Conservation (phyloP, 2,113 vertebrate species). For the Corythornis madagascariensis region DNA sequence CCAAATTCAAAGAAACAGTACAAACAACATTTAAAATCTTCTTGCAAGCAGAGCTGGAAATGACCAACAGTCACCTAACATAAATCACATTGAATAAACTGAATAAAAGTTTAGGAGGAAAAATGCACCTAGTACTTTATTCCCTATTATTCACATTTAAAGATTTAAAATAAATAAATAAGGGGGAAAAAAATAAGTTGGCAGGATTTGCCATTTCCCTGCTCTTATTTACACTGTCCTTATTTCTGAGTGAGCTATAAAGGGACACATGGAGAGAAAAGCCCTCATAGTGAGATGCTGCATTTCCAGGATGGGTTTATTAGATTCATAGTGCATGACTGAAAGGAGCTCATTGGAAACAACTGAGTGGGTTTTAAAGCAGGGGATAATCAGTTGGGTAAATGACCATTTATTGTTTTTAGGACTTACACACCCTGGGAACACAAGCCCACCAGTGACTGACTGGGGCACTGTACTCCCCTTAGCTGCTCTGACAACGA, state of each 20-base stretch:
- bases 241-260: neutral
- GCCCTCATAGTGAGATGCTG: neutral
- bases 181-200: neutral
- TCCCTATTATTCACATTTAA: neutral
- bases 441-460: neutral
- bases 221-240: neutral
- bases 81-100: neutral
- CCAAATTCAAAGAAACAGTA: neutral
- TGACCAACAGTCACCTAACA: neutral
- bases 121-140: neutral
- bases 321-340: neutral
- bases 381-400: constrained; percentile 26
- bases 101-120: neutral
- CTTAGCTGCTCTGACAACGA: neutral
- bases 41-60: neutral
- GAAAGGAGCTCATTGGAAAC: constrained; percentile 33
- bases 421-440: neutral
- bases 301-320: constrained; percentile 16
- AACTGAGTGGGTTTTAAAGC: constrained; percentile 55
- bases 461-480: neutral
- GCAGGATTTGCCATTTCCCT: neutral
- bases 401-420: constrained; percentile 46
- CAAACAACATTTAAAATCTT: neutral
- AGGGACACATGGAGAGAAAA: neutral
- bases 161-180: neutral